A percentile compares a stretch with the other conserved stretches of the same genome.
These are phyloP conservation scores for Mesitornis unicolor DNA, from an alignment of 2,113 vertebrate species.

Conservation along the genomic window DNA sequence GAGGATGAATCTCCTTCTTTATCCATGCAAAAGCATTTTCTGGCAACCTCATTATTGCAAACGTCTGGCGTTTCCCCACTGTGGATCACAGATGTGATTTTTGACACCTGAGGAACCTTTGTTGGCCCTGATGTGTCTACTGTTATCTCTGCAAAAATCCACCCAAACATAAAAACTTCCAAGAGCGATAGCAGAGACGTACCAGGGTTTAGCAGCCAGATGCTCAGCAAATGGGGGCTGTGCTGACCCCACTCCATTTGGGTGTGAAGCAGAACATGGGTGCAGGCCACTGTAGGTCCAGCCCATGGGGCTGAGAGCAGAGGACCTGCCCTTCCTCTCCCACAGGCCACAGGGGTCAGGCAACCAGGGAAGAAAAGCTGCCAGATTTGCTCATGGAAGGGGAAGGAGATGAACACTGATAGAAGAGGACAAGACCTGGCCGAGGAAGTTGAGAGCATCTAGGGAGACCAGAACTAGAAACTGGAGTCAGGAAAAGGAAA, in stretches of 20 bases:
- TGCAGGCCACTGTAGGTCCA: neutral
- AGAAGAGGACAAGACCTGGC: neutral
- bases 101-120: neutral
- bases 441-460: accelerated
- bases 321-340: neutral
- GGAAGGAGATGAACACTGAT: neutral
- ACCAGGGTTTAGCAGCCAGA: neutral
- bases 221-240: neutral
- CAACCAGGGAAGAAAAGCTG: neutral
- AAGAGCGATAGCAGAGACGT: neutral
- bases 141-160: neutral
- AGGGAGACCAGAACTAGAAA: neutral
- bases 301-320: neutral
- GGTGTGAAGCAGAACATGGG: neutral
- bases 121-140: neutral
- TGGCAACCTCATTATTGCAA: neutral
- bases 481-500: neutral
- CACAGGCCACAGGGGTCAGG: neutral
- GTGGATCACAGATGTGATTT: neutral
- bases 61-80: accelerated
- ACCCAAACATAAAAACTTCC: neutral
- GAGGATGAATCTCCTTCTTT: neutral
- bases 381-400: neutral
- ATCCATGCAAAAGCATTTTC: accelerated
- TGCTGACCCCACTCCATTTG: neutral